phyloP scores from a whole-genome alignment of 1,140 invertebrate genomes.

The Drosophila ficusphila region DNA sequence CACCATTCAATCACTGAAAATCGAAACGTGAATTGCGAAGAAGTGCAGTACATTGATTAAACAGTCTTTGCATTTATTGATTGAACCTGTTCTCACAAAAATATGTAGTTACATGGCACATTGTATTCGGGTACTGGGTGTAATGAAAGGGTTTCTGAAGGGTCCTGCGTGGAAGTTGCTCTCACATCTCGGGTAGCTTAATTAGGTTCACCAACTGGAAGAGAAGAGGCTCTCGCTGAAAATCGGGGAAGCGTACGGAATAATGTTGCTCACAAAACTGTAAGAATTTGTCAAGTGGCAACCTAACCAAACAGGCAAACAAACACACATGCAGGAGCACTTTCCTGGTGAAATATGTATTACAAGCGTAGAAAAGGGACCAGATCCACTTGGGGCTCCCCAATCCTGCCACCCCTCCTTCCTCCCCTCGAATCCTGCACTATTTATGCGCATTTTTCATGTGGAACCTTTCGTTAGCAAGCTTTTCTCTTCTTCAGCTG shows the following conservation, averaged over 20 bases:
- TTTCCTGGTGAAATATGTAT: slow-evolving; percentile 19
- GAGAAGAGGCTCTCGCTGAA: slow-evolving; percentile 19
- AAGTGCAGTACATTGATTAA: no score
- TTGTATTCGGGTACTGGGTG: neutral
- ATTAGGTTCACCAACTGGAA: slow-evolving; percentile 47
- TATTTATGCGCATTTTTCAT: slow-evolving; percentile 78
- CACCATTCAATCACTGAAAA: no score
- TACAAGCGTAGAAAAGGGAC: slow-evolving; percentile 21
- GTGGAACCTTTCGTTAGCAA: slow-evolving; percentile 38
- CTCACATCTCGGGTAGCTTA: slow-evolving; percentile 12
- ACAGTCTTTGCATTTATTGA: no score
- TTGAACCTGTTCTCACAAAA: no score
- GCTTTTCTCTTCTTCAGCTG: slow-evolving; percentile 35
- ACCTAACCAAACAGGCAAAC: slow-evolving; percentile 42
- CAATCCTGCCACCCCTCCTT: slow-evolving; percentile 9
- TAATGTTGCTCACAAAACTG: slow-evolving; percentile 69
- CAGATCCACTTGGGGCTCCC: slow-evolving; percentile 47
- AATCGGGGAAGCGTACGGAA: slow-evolving; percentile 47
- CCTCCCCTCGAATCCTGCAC: slow-evolving; percentile 30
- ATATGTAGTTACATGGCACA: neutral
- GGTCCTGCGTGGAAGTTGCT: slow-evolving; percentile 1
- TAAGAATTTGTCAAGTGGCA: slow-evolving; percentile 78
- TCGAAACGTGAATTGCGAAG: no score
- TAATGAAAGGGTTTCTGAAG: neutral
- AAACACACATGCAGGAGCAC: slow-evolving; percentile 26